Conservation (phyloP, 2,888 invertebrate genomes). For the Muscina levida region DNA sequence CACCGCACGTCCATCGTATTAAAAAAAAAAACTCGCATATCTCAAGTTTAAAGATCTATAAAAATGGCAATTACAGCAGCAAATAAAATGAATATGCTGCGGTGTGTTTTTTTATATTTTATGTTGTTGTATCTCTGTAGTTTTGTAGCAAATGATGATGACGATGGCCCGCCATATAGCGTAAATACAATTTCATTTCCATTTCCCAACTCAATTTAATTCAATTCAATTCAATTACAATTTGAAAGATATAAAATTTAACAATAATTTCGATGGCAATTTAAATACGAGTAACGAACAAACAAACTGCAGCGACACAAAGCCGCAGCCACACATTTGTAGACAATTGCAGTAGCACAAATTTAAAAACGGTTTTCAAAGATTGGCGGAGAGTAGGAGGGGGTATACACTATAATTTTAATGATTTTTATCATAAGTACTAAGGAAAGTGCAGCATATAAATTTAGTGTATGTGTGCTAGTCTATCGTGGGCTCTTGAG, state of each 20-base stretch:
- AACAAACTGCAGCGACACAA: background rate
- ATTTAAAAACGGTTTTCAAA: slow-evolving; percentile 12
- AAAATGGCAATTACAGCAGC: slow-evolving; percentile 17
- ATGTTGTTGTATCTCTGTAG: too few species aligned
- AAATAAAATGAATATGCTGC: too few species aligned
- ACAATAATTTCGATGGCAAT: slow-evolving; percentile 23
- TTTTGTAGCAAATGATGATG: background rate
- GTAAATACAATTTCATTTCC: slow-evolving; percentile 15
- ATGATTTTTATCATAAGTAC: slow-evolving; percentile 32
- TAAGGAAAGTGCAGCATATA: slow-evolving; percentile 19
- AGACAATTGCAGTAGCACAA: background rate
- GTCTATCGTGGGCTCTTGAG: too few species aligned
- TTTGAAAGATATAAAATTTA: slow-evolving; percentile 29
- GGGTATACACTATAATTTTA: slow-evolving; percentile 11
- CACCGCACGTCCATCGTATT: slow-evolving; percentile 1
- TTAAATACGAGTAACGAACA: slow-evolving; percentile 25
- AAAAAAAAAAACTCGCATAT: slow-evolving; percentile 30
- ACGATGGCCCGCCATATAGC: slow-evolving; percentile 10
- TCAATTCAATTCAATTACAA: slow-evolving; percentile 23
- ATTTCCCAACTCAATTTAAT: slow-evolving; percentile 5
- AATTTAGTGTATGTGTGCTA: too few species aligned
- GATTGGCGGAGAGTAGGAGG: too few species aligned
- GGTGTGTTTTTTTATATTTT: too few species aligned
- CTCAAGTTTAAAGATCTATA: slow-evolving; percentile 35
- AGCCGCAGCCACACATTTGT: background rate